Evolutionary conservation across 1,140 invertebrate species (phyloP).

Genomic region (Zaprionus vittiger): DNA sequence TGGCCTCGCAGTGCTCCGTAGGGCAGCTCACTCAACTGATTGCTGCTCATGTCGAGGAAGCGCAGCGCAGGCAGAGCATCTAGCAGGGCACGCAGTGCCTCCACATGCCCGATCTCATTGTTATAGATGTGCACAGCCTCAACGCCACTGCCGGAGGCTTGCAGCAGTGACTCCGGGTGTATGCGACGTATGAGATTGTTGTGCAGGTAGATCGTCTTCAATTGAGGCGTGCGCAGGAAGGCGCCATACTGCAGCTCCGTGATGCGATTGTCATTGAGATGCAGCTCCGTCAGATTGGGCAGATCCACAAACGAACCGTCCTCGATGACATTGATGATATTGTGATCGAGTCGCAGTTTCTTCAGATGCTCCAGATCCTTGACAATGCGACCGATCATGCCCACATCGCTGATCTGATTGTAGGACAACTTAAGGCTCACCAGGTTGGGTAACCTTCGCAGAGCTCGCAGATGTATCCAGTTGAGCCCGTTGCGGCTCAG

Average conservation of each 20-base stretch:
- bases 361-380: slow-evolving; percentile 90
- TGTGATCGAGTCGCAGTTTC: slow-evolving; percentile 89
- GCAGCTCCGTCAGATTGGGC: slow-evolving; percentile 88
- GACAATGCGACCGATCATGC: slow-evolving; percentile 90
- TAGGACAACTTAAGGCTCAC: slow-evolving; percentile 89
- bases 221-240: slow-evolving; percentile 90
- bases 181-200: slow-evolving; percentile 91
- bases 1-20: slow-evolving; percentile 91
- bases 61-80: slow-evolving; percentile 91
- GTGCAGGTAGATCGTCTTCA: slow-evolving; percentile 91
- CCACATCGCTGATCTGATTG: slow-evolving; percentile 90
- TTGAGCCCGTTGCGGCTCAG: slow-evolving; percentile 91
- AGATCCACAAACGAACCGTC: slow-evolving; percentile 93
- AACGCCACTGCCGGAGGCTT: slow-evolving; percentile 88
- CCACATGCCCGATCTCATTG: slow-evolving; percentile 90
- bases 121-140: slow-evolving; percentile 91
- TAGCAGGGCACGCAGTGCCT: slow-evolving; percentile 89
- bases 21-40: slow-evolving; percentile 90
- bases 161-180: slow-evolving; percentile 92
- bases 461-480: slow-evolving; percentile 91
- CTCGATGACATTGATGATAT: slow-evolving; percentile 88
- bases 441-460: slow-evolving; percentile 89
- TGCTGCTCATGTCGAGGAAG: slow-evolving; percentile 91
- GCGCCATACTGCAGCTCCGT: slow-evolving; percentile 90
- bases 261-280: slow-evolving; percentile 90